Conservation (phyloP, 2,888 invertebrate species). For the Microctonus aethiopoides region DNA sequence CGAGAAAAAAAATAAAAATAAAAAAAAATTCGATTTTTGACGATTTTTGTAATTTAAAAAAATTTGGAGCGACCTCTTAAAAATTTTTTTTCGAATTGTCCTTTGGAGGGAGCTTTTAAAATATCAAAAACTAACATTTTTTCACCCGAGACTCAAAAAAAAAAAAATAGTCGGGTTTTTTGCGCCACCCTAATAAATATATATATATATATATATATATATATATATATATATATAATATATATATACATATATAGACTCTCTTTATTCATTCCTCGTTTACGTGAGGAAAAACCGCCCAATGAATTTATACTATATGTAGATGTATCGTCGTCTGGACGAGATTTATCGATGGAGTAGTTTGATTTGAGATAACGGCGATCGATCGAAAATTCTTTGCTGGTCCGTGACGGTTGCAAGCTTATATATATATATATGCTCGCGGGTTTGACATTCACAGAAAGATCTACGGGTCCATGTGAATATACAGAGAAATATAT, state of each 20-base stretch:
- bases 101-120: no score
- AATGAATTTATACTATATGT: conserved; percentile 15
- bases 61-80: no score
- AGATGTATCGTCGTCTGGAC: conserved; percentile 19
- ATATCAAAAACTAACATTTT: no score
- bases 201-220: no score
- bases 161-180: no score
- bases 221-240: no score
- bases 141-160: no score
- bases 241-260: not conserved
- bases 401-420: not conserved
- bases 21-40: no score
- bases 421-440: not conserved
- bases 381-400: conserved; percentile 26
- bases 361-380: conserved; percentile 26
- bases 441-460: not conserved
- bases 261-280: conserved; percentile 1
- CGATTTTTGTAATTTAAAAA: no score
- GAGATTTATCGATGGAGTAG: conserved; percentile 31
- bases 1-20: no score
- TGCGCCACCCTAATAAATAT: no score
- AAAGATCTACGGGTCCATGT: conserved; percentile 14
- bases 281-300: conserved; percentile 9
- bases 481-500: conserved; percentile 17
- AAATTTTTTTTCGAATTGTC: no score